Base-by-base conservation (phyloP, 2,888 invertebrate species). In the Parelbella ahira region DNA sequence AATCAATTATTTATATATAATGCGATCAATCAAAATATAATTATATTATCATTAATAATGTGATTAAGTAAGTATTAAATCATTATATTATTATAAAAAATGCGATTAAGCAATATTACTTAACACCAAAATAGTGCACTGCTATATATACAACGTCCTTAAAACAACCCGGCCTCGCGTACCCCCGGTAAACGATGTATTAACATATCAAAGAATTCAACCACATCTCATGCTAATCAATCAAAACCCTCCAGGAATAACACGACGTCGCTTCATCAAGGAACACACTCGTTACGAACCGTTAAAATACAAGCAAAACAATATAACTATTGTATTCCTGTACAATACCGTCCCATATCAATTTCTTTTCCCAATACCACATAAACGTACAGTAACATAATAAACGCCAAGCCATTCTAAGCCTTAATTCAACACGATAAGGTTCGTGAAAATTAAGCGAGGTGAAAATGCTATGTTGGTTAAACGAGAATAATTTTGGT, bases 261-360 rank as follows among this genome's bases (percentile, higher is more conserved):
- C 55, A 60, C 59, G 50, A 29, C 59, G 53, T 55, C 36, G 45
- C 51, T 60, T 63, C 70, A 74, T 75, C 68, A 73, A 64, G 56
- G 58, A 66, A 63, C 64, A 68, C 63, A 66, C 65, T 72, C 63
- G 58, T 55, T 54, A 57, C 53, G 51, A 56, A 60, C 60, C 64
- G 44, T 49, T 49, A 45, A 56, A 71, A 42, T 42, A 63, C 62
- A 57, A 53, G 46, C 66, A 68, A 78, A 78, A 81, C 78, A 81
- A 75, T 72, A 70, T 65, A 54, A 56, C 68, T 54, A 70, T 80
- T 80, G 74, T 79, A 55, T 52, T 54, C 48, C 45, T 48, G 48
- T 50, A 80, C 74, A 80, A 79, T 72, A 72, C 68, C 63, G 61
- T 50, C 61, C 58, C 69, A 61, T 79, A 78, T 81, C 77, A 76